These are phyloP conservation scores for Adineta ricciae DNA, from an alignment of 2,888 invertebrate species.

Conservation along the genomic window DNA sequence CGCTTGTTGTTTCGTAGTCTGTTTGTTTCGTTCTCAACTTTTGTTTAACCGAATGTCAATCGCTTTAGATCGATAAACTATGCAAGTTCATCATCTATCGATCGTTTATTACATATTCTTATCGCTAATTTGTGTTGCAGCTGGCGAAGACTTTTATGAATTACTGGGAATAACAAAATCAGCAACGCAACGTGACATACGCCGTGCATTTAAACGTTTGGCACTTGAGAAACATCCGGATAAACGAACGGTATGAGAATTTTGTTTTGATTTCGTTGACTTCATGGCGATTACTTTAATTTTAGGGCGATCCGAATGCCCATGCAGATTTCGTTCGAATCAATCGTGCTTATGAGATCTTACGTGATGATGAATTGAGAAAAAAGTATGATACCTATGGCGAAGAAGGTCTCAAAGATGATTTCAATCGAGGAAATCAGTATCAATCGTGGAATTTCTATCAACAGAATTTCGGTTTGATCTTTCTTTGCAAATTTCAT, in stretches of 20 bases:
- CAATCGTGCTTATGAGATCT: slow-evolving; percentile 71
- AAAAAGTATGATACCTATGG: slow-evolving; percentile 71
- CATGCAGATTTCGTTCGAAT: slow-evolving; percentile 68
- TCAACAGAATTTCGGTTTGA: slow-evolving; percentile 60
- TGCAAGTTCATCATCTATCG: not conserved
- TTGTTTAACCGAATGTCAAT: not conserved
- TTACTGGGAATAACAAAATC: slow-evolving; percentile 60
- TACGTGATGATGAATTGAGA: slow-evolving; percentile 69
- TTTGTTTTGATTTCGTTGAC: not conserved
- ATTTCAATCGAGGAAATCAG: slow-evolving; percentile 57
- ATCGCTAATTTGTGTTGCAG: not conserved
- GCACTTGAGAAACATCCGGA: slow-evolving; percentile 67
- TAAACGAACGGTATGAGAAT: slow-evolving; percentile 54
- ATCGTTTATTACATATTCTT: not conserved
- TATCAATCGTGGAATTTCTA: slow-evolving; percentile 74
- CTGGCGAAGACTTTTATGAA: slow-evolving; percentile 58
- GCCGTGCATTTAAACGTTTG: slow-evolving; percentile 67
- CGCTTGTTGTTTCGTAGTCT: too few relatives aligned
- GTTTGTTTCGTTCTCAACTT: not conserved
- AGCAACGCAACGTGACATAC: slow-evolving; percentile 62
- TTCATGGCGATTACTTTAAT: slow-evolving; percentile 30
- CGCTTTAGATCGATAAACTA: not conserved
- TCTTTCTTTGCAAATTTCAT: not conserved
- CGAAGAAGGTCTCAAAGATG: slow-evolving; percentile 59
- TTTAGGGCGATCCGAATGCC: slow-evolving; percentile 63